Evolutionary conservation across 2,888 invertebrate species (phyloP), one percentile per base, ranked within the genome.

Genomic region (Aspidapion aeneum): DNA sequence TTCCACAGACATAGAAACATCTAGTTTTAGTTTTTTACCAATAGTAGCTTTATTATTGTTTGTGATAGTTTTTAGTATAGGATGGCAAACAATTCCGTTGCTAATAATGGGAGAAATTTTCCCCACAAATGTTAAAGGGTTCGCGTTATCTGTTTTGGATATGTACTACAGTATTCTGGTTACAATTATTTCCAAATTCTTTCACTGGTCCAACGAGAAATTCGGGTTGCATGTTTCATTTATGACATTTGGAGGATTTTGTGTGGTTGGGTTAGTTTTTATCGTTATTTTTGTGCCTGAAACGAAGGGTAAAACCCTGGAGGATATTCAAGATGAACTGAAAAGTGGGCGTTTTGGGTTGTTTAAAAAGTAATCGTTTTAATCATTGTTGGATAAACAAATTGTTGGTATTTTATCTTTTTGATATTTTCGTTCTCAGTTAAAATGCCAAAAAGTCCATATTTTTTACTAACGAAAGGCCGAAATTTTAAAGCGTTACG

Each of bases 371-470:
- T 7, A 35, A 35, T 35, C 3, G 12, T 35, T 35, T 35, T 35
- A n/a, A n/a, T n/a, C n/a, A n/a, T n/a, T n/a, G n/a, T n/a, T n/a
- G n/a, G n/a, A n/a, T n/a, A n/a, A n/a, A n/a, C n/a, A n/a, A n/a
- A n/a, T n/a, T n/a, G n/a, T n/a, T n/a, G n/a, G n/a, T n/a, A n/a
- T n/a, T n/a, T n/a, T n/a, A n/a, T n/a, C n/a, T n/a, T n/a, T n/a
- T n/a, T n/a, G n/a, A n/a, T n/a, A n/a, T n/a, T n/a, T n/a, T n/a
- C n/a, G n/a, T n/a, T n/a, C n/a, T n/a, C n/a, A n/a, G n/a, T 80
- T 9, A 82, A 82, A 70, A 82, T 86, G 77, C 87, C 86, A 0
- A 87, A 87, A 74, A 84, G 85, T 5, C 87, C 88, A 0, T 81
- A 85, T 59, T 83, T 78, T 68, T 73, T 79, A 55, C 68, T 83